A percentile compares a stretch with the other conserved stretches of the same genome.
Evolutionary conservation across 2,888 invertebrate genomes (phyloP).

Genomic region (Lasioglossum villosulum): DNA sequence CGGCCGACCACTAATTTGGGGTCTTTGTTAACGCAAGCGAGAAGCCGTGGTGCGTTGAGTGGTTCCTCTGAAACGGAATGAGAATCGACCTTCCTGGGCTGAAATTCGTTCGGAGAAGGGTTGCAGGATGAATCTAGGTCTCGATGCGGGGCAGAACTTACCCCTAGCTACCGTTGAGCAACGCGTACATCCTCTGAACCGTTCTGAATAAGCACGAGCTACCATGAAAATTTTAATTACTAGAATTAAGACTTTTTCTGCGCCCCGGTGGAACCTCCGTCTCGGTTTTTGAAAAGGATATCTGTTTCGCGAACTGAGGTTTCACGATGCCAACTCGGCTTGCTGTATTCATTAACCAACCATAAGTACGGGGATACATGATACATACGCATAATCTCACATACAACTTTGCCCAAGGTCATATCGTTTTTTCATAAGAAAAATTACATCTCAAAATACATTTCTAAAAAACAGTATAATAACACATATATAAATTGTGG

Average conservation of each 20-base stretch:
- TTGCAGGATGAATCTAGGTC: slow-evolving; percentile 16
- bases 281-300: slow-evolving; percentile 4
- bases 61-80: slow-evolving; percentile 55
- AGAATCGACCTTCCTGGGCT: slow-evolving; percentile 53
- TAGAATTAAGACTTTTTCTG: neutral
- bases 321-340: neutral
- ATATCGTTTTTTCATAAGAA: no score
- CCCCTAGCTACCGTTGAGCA: neutral
- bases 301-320: neutral
- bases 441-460: no score
- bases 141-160: slow-evolving; percentile 2
- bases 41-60: slow-evolving; percentile 55
- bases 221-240: slow-evolving; percentile 44
- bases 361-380: neutral
- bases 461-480: no score
- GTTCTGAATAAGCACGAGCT: slow-evolving; percentile 24
- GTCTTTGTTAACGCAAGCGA: slow-evolving; percentile 74
- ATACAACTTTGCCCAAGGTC: no score
- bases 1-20: slow-evolving; percentile 71
- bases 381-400: no score
- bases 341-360: neutral
- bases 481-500: no score
- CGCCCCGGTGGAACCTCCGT: neutral
- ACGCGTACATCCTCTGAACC: slow-evolving; percentile 25
- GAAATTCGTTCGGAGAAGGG: slow-evolving; percentile 13